Evolutionary conservation across 2,888 invertebrate species (phyloP), one percentile per base, ranked within the genome.

Genomic region (Apotomis turbidana): DNA sequence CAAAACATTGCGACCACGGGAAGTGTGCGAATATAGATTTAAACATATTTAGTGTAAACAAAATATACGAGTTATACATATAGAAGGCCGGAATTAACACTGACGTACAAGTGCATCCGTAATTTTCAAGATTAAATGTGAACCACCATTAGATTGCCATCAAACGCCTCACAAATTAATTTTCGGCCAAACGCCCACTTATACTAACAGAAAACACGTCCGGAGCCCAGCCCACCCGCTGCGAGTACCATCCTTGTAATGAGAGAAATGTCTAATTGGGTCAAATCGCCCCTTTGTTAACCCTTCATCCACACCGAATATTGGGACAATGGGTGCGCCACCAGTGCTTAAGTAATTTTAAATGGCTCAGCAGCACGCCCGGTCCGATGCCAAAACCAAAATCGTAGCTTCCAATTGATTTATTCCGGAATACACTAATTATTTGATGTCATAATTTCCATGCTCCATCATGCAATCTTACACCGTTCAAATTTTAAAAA

Each of bases 221-320:
- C 52, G 70, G 71, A 60, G 70, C 70, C 63, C 76, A 76, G 75
- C 77, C 76, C 73, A 61, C 71, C 61, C 72, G 55, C 68, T 71
- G 72, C 69, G 62, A 63, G 57, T 61, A 60, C 55, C 66, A 67
- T 60, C 70, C 63, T 71, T 74, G 75, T 76, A 79, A 77, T 74
- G 75, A 76, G 76, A 76, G 76, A 78, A 78, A 78, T 76, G 76
- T 76, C 77, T 79, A 81, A 82, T 81, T 81, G 81, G 81, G 80
- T 81, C 78, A 75, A 76, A 78, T 76, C 66, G 75, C 76, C 77
- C 79, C 78, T 79, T 80, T 78, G 78, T 75, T 71, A 69, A 64
- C 71, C 74, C 74, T 76, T 77, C 78, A 75, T 74, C 77, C 61
- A 67, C 73, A 70, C 74, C 58, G 68, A 64, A 74, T 74, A 63